These are phyloP conservation scores for Cosmia trapezina DNA, from an alignment of 2,888 invertebrate genomes.

Conservation along the genomic window DNA sequence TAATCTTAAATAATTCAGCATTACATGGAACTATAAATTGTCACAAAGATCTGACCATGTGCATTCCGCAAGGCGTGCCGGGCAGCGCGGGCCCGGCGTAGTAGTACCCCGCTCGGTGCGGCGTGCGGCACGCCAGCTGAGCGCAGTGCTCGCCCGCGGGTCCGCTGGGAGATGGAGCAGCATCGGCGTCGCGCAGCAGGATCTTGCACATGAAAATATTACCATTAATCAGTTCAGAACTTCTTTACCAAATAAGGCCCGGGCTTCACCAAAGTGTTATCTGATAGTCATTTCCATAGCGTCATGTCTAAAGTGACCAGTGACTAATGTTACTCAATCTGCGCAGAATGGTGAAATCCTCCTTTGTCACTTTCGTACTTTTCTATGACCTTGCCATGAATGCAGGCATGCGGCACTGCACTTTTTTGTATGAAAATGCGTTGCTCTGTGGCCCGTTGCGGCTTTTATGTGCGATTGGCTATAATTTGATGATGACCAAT, in stretches of 20 bases:
- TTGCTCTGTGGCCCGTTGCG: too few species aligned
- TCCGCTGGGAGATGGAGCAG: constrained; percentile 89
- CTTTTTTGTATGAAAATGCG: too few species aligned
- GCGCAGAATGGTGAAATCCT: too few species aligned
- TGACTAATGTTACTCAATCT: background rate
- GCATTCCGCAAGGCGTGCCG: constrained; percentile 93
- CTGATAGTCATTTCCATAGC: background rate
- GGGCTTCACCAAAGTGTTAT: too few species aligned
- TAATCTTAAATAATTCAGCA: too few species aligned
- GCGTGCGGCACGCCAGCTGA: constrained; percentile 93
- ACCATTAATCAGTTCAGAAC: constrained; percentile 14
- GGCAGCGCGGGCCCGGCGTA: constrained; percentile 95
- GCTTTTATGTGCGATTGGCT: background rate
- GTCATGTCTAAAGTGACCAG: background rate
- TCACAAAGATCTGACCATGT: constrained; percentile 85
- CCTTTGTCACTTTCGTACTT: too few species aligned
- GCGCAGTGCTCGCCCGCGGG: constrained; percentile 88
- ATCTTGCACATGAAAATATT: constrained; percentile 69
- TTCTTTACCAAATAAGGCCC: background rate
- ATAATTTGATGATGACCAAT: background rate
- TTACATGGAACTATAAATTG: background rate
- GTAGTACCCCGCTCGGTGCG: constrained; percentile 93
- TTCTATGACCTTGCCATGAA: too few species aligned
- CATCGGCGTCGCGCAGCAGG: constrained; percentile 92
- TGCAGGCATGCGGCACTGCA: too few species aligned